Conservation (phyloP, 2,888 invertebrate genomes). For the Drosophila suboccidentalis region DNA sequence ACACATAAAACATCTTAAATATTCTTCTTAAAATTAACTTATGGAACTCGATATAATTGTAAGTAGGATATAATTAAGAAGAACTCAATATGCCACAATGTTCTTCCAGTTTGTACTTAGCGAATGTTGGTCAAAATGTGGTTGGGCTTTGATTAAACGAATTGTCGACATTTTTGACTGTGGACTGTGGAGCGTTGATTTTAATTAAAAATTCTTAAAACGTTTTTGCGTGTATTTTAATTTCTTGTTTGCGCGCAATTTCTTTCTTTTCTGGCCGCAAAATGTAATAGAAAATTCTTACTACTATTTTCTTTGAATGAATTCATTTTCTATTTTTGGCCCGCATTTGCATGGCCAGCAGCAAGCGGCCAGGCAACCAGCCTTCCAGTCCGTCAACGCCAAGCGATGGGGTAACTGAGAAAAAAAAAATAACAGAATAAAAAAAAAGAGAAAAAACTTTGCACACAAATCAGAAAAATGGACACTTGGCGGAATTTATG, state of each 20-base stretch:
- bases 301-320: conserved; percentile 77
- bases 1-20: neutral
- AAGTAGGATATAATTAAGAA: conserved; percentile 18
- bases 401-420: conserved; percentile 38
- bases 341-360: conserved; percentile 68
- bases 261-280: conserved; percentile 46
- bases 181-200: conserved; percentile 46
- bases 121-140: conserved; percentile 34
- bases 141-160: conserved; percentile 65
- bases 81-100: conserved; percentile 31
- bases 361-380: conserved; percentile 36
- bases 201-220: conserved; percentile 78
- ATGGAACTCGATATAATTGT: conserved; percentile 6
- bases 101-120: conserved; percentile 6
- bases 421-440: conserved; percentile 37
- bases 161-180: conserved; percentile 44
- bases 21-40: neutral
- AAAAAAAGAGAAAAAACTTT: conserved; percentile 58
- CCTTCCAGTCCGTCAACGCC: conserved; percentile 51
- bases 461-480: conserved; percentile 80
- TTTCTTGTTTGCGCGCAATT: conserved; percentile 69
- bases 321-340: conserved; percentile 76
- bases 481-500: conserved; percentile 81
- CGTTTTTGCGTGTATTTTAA: conserved; percentile 75
- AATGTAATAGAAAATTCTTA: conserved; percentile 79